Percentiles rank a stretch among this genome's conserved stretches.
phyloP scores from a whole-genome alignment of 2,888 invertebrate species.

The Mimas tiliae region DNA sequence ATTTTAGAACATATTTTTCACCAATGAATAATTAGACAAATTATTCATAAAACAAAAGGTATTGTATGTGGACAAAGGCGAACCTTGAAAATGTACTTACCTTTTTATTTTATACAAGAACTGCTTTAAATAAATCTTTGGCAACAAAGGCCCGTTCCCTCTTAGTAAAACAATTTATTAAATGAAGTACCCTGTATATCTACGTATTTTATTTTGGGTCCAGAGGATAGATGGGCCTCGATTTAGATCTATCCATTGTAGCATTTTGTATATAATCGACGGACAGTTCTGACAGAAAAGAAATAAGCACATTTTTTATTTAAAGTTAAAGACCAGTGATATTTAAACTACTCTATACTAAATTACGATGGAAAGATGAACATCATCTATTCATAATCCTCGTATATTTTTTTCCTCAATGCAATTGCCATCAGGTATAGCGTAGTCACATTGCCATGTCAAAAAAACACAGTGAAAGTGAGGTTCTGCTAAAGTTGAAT shows the following conservation, averaged over 20 bases:
- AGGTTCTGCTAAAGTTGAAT: background rate
- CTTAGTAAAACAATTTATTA: constrained; percentile 6
- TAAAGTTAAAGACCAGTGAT: background rate
- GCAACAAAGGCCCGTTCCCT: background rate
- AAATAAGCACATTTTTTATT: background rate
- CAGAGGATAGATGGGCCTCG: background rate
- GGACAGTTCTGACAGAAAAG: background rate
- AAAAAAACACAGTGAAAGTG: background rate
- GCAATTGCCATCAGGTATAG: too few species aligned
- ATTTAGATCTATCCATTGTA: background rate
- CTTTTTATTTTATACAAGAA: background rate
- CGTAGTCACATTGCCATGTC: background rate
- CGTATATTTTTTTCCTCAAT: too few species aligned
- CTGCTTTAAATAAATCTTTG: background rate
- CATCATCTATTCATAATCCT: too few species aligned
- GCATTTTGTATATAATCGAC: background rate
- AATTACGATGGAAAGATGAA: too few species aligned
- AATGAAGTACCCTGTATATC: constrained; percentile 4
- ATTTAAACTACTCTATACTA: too few species aligned
- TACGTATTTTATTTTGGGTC: constrained; percentile 14
- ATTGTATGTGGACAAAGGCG: too few species aligned
- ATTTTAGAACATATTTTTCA: too few species aligned
- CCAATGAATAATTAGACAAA: too few species aligned
- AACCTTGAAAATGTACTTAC: background rate
- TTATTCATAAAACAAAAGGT: too few species aligned